These are phyloP conservation scores for Okamejei kenojei DNA, from an alignment of 2,797 vertebrate genomes.

Conservation along the genomic window DNA sequence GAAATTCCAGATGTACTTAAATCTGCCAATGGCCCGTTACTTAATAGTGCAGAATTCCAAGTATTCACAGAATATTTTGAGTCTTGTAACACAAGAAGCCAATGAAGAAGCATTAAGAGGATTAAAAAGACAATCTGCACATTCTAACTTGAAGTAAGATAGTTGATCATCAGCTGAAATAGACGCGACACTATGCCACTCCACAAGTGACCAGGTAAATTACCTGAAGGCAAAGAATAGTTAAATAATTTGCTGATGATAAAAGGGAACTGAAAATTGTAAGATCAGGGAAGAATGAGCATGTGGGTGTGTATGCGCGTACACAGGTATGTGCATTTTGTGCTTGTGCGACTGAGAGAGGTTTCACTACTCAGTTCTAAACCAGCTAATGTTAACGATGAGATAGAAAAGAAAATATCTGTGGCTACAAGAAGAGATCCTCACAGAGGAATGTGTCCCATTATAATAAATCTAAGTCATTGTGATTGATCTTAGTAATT, in stretches of 20 bases:
- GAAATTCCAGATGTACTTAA: not conserved
- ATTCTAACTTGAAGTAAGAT: not conserved
- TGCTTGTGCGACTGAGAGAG: not conserved
- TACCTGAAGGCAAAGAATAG: not conserved
- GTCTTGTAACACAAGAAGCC: not conserved
- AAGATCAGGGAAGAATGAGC: not conserved
- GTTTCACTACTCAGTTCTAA: not conserved
- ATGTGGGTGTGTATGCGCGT: too few species aligned
- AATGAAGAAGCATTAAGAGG: not conserved
- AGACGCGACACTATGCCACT: not conserved
- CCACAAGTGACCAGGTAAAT: not conserved
- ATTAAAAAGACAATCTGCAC: not conserved
- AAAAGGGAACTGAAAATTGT: not conserved
- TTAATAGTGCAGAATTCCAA: not conserved
- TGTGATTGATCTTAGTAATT: not conserved
- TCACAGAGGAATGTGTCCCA: not conserved
- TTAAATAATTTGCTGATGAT: not conserved
- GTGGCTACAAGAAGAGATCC: not conserved
- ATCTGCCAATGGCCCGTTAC: not conserved
- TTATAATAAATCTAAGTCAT: not conserved
- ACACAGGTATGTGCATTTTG: too few species aligned
- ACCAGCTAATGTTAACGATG: slow-evolving; percentile 14
- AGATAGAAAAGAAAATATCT: not conserved
- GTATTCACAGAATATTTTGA: not conserved
- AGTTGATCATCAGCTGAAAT: not conserved